Conservation (phyloP, 2,113 vertebrate genomes). For the Pollachius pollachius region DNA sequence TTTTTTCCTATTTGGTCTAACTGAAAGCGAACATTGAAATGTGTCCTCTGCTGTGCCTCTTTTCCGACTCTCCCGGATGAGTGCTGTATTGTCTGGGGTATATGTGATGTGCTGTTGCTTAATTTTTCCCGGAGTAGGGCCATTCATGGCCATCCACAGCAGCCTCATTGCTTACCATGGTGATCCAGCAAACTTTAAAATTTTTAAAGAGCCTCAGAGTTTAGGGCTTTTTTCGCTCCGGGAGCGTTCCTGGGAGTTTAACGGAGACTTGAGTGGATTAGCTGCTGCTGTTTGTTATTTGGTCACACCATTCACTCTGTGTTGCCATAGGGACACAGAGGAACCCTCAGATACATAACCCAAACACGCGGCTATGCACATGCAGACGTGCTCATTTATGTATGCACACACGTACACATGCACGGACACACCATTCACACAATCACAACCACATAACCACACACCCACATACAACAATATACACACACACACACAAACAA, state of each 20-base stretch:
- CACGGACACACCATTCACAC: background rate
- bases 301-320: background rate
- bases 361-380: background rate
- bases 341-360: too few relatives aligned
- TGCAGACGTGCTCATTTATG: background rate
- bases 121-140: slow-evolving; percentile 40
- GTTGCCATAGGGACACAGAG: too few relatives aligned
- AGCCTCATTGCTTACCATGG: slow-evolving; percentile 41
- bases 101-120: slow-evolving; percentile 34
- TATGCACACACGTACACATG: background rate
- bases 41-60: slow-evolving; percentile 30
- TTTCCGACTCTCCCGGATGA: slow-evolving; percentile 31
- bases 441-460: too few relatives aligned
- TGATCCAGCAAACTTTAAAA: slow-evolving; percentile 34
- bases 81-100: slow-evolving; percentile 17
- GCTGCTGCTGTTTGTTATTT: background rate
- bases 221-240: slow-evolving; percentile 12
- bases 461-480: too few relatives aligned
- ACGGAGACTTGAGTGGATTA: slow-evolving; percentile 4
- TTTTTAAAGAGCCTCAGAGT: slow-evolving; percentile 39
- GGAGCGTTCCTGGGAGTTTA: slow-evolving; percentile 13
- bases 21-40: slow-evolving; percentile 29
- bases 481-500: background rate
- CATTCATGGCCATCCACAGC: slow-evolving; percentile 59
- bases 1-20: background rate